Percentiles rank a stretch among this genome's conserved stretches.
phyloP scores from a whole-genome alignment of 64 coral and sea anemone genomes.

The Exaiptasia diaphana region DNA sequence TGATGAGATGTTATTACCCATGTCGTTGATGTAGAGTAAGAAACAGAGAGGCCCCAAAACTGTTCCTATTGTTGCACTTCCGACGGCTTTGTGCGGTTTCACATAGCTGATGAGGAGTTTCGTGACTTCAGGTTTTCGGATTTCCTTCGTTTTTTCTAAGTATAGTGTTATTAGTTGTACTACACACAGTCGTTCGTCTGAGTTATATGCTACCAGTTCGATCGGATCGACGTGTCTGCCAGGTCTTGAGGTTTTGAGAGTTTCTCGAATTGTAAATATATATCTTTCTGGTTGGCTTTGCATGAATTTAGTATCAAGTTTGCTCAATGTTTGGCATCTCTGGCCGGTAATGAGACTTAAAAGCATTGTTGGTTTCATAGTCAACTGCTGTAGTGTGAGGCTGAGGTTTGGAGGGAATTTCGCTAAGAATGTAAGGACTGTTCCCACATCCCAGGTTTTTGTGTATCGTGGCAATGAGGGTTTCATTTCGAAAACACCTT shows the following conservation, averaged over 20 bases:
- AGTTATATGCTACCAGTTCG: not conserved
- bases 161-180: not conserved
- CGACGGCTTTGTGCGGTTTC: conserved; percentile 21
- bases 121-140: not conserved
- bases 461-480: conserved; percentile 34
- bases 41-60: conserved; percentile 4
- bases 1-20: conserved; percentile 19
- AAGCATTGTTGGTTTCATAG: not conserved
- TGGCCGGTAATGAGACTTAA: not conserved
- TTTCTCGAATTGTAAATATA: not conserved
- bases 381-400: not conserved
- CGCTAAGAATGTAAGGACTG: not conserved
- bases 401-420: not conserved
- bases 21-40: conserved; percentile 18
- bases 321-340: too few relatives aligned
- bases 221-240: conserved; percentile 7
- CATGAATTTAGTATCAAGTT: not conserved
- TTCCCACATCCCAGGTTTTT: conserved; percentile 11
- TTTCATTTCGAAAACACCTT: conserved; percentile 3
- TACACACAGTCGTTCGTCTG: not conserved
- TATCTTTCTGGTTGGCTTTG: not conserved
- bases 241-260: conserved; percentile 18
- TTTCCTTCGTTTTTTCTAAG: not conserved
- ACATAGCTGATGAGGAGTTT: conserved; percentile 41
- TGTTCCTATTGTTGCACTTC: conserved; percentile 13